phyloP scores from a whole-genome alignment of 2,888 invertebrate genomes.

The Cheilosia impressa region DNA sequence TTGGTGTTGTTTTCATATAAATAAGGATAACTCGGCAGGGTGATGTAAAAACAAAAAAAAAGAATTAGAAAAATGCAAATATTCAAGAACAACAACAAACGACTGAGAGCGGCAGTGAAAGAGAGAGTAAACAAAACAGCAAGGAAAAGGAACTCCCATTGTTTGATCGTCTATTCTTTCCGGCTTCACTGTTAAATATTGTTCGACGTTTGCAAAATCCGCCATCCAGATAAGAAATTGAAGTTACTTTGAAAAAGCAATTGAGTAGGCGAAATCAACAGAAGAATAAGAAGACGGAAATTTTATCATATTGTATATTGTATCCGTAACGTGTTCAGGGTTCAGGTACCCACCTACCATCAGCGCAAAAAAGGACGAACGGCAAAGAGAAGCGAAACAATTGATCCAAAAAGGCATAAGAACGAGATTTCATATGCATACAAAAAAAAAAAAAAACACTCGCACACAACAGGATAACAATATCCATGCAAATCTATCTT shows the following conservation, averaged over 20 bases:
- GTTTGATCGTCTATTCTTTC: constrained; percentile 55
- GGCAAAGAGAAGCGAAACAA: constrained; percentile 20
- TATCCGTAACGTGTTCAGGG: constrained; percentile 9
- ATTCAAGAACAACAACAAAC: constrained; percentile 35
- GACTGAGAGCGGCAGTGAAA: background rate
- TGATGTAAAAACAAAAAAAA: constrained; percentile 23
- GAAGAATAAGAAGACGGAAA: constrained; percentile 33
- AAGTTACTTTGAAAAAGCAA: constrained; percentile 37
- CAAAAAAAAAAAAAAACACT: background rate
- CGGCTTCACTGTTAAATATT: constrained; percentile 28
- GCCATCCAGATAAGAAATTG: constrained; percentile 54
- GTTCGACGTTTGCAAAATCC: constrained; percentile 50
- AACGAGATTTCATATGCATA: background rate
- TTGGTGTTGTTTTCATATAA: constrained; percentile 50
- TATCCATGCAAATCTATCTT: constrained; percentile 59
- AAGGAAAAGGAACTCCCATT: constrained; percentile 39
- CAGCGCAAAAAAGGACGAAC: constrained; percentile 1
- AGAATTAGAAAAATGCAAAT: constrained; percentile 2
- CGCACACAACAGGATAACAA: constrained; percentile 40
- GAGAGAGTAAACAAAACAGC: constrained; percentile 37
- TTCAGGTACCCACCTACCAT: constrained; percentile 19
- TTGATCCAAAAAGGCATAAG: constrained; percentile 10
- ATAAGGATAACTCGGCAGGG: constrained; percentile 55
- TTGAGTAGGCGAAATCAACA: constrained; percentile 57
- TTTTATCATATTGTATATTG: constrained; percentile 31